These are phyloP conservation scores for Arenaria interpres DNA, from an alignment of 2,113 vertebrate species.

Conservation along the genomic window DNA sequence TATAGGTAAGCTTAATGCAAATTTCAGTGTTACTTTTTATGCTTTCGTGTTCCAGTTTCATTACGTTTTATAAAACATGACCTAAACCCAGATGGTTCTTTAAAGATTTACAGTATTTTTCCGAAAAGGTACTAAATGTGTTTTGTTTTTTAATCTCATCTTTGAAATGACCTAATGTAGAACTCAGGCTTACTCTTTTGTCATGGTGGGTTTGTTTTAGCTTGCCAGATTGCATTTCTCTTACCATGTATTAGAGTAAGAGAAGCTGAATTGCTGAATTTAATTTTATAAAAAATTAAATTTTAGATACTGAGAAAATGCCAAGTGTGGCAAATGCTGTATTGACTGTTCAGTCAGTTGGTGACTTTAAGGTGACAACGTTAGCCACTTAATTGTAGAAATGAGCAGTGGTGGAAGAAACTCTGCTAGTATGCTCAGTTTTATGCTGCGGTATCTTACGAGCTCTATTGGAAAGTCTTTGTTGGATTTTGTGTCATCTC, in stretches of 20 bases:
- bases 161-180: neutral
- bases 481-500: neutral
- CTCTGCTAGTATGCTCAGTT: neutral
- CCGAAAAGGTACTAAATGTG: neutral
- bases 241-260: neutral
- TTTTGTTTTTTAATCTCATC: neutral
- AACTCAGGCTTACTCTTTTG: neutral
- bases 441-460: neutral
- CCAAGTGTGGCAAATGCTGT: neutral
- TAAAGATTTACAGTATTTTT: neutral
- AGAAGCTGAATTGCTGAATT: neutral
- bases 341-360: neutral
- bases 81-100: neutral
- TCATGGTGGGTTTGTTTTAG: neutral
- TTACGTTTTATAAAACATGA: neutral
- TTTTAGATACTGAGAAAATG: neutral
- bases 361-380: neutral
- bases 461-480: neutral
- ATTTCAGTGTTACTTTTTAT: rapidly evolving
- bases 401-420: neutral
- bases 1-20: constrained; percentile 76
- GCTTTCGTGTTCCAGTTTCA: neutral
- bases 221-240: neutral
- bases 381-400: neutral
- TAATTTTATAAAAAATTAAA: neutral